phyloP scores from a whole-genome alignment of 2,113 vertebrate genomes.

The Gobius niger region DNA sequence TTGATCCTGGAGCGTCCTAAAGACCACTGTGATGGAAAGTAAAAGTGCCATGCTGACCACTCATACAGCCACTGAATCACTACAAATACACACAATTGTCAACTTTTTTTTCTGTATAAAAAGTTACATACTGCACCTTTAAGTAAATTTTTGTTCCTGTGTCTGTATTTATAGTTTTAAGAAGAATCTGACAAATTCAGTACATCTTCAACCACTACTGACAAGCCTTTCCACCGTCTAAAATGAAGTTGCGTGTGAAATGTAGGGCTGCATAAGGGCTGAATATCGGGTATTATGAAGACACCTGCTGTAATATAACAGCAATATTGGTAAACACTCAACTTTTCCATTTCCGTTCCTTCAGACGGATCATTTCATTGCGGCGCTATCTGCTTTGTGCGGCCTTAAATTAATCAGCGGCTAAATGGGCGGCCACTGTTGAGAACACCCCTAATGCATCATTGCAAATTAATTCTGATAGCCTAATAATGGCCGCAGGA shows the following conservation, averaged over 20 bases:
- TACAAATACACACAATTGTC: no score
- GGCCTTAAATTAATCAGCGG: background rate
- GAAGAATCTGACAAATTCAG: no score
- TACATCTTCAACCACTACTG: no score
- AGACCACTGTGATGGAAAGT: no score
- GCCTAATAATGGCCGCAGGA: slow-evolving; percentile 2
- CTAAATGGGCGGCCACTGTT: background rate
- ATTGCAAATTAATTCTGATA: slow-evolving; percentile 13
- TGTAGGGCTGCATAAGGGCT: background rate
- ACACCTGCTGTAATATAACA: background rate
- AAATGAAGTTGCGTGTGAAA: background rate
- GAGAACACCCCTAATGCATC: slow-evolving; percentile 3
- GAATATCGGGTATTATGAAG: background rate
- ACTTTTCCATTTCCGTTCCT: slow-evolving; percentile 6
- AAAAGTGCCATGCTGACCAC: no score
- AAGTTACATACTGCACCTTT: no score
- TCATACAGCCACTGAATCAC: no score
- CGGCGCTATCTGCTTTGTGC: background rate
- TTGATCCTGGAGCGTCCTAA: no score
- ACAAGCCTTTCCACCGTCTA: background rate
- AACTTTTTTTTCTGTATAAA: no score
- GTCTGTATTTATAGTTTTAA: no score
- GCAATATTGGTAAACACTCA: background rate
- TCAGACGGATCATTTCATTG: background rate
- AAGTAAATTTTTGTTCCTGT: no score